Base-by-base conservation (phyloP, 1,140 invertebrate species). In the Schlechtendalia chinensis region DNA sequence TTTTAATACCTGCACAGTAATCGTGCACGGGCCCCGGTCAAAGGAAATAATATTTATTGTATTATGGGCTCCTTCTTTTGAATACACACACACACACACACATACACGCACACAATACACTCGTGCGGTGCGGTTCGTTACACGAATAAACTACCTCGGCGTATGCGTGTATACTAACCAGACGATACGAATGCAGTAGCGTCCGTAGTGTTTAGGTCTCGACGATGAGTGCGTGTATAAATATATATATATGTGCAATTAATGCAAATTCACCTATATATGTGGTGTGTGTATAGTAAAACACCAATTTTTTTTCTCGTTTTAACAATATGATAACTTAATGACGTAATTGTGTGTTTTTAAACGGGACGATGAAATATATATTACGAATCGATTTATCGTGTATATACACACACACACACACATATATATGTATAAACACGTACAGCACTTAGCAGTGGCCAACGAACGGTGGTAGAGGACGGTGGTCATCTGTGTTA, bases 191-290 rank as follows among this genome's bases (percentile, higher is more conserved):
- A 29, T 61, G 6, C 14, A 27, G 16, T 45, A 45, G 39, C 39
- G 5, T 10, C 39, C 39, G 39, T 45, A 45, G 39, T 45, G 10
- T 2, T 29, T 6, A 29, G 59, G n/a, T n/a, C n/a, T 61, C 14
- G 16, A 27, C 59, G 27, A 14, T 29, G 16, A 17, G 1, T 1
- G 24, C 1, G 58, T n/a, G n/a, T n/a, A n/a, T n/a, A n/a, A n/a
- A n/a, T n/a, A n/a, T n/a, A n/a, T 29, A 19, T 17, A 54, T 19
- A 22, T 3, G 53, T 22, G 14, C 24, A 27, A 61, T 61, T 19
- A 61, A 61, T 61, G 59, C 59, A 61, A 61, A 61, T 61, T 12
- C 59, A 61, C 59, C 59, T 61, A 24, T 61, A 17, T 61, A 16
- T 29, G 59, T 61, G 27, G 10, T 29, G 59, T 61, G 27, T 17